Evolutionary conservation across 2,113 vertebrate species (phyloP).

Genomic region (Myxocyprinus asiaticus): DNA sequence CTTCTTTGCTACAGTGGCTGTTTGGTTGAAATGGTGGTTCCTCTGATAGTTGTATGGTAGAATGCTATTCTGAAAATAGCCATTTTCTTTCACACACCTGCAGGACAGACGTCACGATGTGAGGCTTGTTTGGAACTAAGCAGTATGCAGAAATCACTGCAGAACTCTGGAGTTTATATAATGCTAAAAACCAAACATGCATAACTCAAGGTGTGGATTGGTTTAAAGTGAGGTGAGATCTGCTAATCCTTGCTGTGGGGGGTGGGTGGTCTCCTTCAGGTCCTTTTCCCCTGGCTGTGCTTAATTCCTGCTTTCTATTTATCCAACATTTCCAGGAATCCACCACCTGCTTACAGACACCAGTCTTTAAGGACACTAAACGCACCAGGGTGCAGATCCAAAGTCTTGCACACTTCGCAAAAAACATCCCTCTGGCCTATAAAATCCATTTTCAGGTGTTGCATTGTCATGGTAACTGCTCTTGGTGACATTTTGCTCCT

Average conservation of each 20-base stretch:
- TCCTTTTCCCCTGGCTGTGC: background rate
- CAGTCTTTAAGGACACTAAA: background rate
- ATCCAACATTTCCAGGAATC: slow-evolving; percentile 24
- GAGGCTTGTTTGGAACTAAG: background rate
- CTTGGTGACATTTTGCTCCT: slow-evolving; percentile 5
- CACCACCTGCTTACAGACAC: background rate
- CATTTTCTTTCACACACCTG: background rate
- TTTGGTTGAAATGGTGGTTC: too few relatives aligned
- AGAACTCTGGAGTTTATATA: background rate
- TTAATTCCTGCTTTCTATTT: slow-evolving; percentile 25
- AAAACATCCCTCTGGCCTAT: slow-evolving; percentile 6
- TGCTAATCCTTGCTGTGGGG: background rate
- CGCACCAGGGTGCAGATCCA: background rate
- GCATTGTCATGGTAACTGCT: slow-evolving; percentile 15
- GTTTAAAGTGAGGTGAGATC: background rate
- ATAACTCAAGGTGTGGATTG: slow-evolving; percentile 24
- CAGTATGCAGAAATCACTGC: background rate
- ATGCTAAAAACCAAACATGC: background rate
- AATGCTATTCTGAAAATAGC: too few relatives aligned
- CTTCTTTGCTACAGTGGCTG: too few relatives aligned
- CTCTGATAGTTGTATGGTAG: too few relatives aligned
- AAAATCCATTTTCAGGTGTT: slow-evolving; percentile 36
- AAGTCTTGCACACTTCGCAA: background rate
- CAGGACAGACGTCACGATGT: background rate
- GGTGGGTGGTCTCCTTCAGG: background rate